Conservation (phyloP, 2,888 invertebrate species). For the Nephrotoma guestfalica region DNA sequence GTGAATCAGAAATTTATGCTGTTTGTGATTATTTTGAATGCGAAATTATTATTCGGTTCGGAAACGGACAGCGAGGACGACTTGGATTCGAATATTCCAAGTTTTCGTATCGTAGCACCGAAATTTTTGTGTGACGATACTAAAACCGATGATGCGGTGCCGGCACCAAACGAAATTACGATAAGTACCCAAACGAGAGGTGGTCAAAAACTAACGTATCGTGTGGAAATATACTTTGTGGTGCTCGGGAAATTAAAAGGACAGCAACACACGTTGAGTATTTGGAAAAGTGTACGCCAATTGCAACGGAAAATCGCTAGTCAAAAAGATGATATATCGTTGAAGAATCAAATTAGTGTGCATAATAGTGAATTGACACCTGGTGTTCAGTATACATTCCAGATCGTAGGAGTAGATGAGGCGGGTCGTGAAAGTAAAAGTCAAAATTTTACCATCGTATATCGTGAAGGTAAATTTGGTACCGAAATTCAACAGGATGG, state of each 20-base stretch:
- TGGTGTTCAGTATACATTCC: neutral
- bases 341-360: conserved; percentile 2
- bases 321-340: neutral
- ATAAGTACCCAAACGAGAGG: neutral
- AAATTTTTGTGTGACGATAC: neutral
- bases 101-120: conserved; percentile 4
- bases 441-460: neutral
- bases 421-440: neutral
- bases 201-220: neutral
- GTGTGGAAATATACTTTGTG: conserved; percentile 1
- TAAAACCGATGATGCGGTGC: neutral
- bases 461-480: neutral
- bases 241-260: neutral
- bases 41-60: neutral
- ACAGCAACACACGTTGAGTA: neutral
- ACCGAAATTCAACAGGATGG: neutral
- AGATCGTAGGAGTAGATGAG: neutral
- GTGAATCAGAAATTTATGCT: neutral
- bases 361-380: neutral
- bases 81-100: neutral
- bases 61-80: neutral
- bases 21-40: neutral
- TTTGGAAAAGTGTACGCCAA: neutral
- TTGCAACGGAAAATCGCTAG: neutral
- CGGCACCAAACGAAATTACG: neutral